phyloP scores from a whole-genome alignment of 2,888 invertebrate genomes.

The Chirona hameri region DNA sequence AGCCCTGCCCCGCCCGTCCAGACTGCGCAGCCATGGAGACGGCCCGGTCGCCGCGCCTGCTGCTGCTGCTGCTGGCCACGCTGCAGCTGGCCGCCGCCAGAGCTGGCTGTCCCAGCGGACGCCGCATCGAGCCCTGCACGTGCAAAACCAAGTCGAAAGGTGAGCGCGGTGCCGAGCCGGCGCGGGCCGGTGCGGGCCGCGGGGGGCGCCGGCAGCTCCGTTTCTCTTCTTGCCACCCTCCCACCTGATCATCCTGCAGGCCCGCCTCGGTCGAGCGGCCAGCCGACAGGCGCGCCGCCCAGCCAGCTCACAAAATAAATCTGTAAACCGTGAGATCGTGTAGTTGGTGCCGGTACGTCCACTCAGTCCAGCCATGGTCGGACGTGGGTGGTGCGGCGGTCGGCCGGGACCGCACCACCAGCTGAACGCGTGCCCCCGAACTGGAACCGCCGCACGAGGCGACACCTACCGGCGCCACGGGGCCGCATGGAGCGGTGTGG shows the following conservation, averaged over 20 bases:
- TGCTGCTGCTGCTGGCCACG: neutral
- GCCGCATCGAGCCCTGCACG: conserved; percentile 33
- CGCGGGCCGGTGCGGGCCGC: neutral
- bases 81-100: neutral
- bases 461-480: too few relatives aligned
- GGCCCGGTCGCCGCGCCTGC: neutral
- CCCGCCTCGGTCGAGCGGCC: neutral
- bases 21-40: neutral
- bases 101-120: neutral
- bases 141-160: conserved; percentile 36
- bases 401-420: too few relatives aligned
- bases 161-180: conserved; percentile 7
- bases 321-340: neutral
- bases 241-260: too few relatives aligned
- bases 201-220: too few relatives aligned
- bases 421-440: too few relatives aligned
- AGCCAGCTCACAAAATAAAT: conserved; percentile 8
- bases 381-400: too few relatives aligned
- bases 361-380: neutral
- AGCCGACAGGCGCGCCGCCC: neutral
- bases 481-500: too few relatives aligned
- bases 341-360: neutral
- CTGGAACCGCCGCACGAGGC: too few relatives aligned
- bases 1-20: neutral
- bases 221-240: too few relatives aligned